A percentile compares a stretch with the other conserved stretches of the same genome.
These are phyloP conservation scores for Tetanocera ferruginea DNA, from an alignment of 2,888 invertebrate genomes.

Conservation along the genomic window DNA sequence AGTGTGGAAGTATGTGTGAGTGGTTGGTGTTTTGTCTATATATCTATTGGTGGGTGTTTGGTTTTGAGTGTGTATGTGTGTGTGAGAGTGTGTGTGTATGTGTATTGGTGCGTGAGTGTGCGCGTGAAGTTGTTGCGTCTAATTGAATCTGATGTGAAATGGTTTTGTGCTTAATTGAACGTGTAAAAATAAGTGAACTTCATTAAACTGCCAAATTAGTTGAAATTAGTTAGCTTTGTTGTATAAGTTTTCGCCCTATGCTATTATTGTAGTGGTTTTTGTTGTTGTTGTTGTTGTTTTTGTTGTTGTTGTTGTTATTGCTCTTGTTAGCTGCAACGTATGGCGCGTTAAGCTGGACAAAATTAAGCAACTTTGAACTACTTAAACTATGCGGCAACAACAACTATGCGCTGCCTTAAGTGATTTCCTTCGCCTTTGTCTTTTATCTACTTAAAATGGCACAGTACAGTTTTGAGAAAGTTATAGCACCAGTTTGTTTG, in stretches of 20 bases:
- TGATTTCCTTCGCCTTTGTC: too few species aligned
- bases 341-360: background rate
- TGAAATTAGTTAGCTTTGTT: slow-evolving; percentile 17
- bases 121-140: slow-evolving; percentile 22
- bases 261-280: background rate
- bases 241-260: background rate
- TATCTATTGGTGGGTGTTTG: background rate
- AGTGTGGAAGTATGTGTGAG: background rate
- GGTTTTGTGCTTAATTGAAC: slow-evolving; percentile 30
- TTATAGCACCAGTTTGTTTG: too few species aligned
- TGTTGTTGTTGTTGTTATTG: background rate
- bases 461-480: too few species aligned
- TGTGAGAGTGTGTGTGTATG: background rate
- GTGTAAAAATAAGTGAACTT: slow-evolving; percentile 31
- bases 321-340: background rate
- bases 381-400: too few species aligned
- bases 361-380: background rate
- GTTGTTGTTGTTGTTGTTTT: background rate
- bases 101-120: background rate
- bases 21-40: background rate
- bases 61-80: background rate
- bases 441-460: too few species aligned
- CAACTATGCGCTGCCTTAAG: too few species aligned
- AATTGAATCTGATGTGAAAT: slow-evolving; percentile 31
- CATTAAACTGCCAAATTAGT: slow-evolving; percentile 21